A percentile compares a stretch with the other conserved stretches of the same genome.
Conservation (phyloP, 1,140 invertebrate genomes). For the Tetramorium simillimum region DNA sequence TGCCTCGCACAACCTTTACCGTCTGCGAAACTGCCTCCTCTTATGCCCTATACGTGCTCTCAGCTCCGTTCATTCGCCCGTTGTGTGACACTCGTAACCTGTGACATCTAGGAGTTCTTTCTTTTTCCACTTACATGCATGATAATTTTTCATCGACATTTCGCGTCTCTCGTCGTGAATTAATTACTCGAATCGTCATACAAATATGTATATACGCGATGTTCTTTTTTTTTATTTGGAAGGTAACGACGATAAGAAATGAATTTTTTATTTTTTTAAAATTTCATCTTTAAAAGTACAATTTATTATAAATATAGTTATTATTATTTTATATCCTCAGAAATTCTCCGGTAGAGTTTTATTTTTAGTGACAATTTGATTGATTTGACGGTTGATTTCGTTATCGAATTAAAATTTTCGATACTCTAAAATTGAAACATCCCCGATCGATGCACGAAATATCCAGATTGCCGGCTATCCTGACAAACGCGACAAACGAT, state of each 20-base stretch:
- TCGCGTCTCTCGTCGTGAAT: background rate
- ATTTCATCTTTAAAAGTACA: background rate
- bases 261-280: background rate
- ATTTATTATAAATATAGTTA: background rate
- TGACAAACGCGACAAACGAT: slow-evolving; percentile 24
- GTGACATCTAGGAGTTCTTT: slow-evolving; percentile 4
- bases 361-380: background rate
- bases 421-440: background rate
- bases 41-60: background rate
- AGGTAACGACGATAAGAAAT: background rate
- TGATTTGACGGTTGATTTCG: background rate
- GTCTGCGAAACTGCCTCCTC: slow-evolving; percentile 26
- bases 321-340: background rate
- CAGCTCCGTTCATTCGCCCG: slow-evolving; percentile 7
- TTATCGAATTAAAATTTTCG: background rate
- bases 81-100: background rate
- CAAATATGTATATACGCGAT: background rate
- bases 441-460: slow-evolving; percentile 15
- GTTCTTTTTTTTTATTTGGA: background rate
- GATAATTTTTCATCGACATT: background rate
- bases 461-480: slow-evolving; percentile 18
- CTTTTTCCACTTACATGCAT: background rate
- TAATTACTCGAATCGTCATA: background rate
- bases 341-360: background rate
- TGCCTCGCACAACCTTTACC: slow-evolving; percentile 29